Conservation (phyloP, 2,888 invertebrate species). For the Halictus quadricinctus region DNA sequence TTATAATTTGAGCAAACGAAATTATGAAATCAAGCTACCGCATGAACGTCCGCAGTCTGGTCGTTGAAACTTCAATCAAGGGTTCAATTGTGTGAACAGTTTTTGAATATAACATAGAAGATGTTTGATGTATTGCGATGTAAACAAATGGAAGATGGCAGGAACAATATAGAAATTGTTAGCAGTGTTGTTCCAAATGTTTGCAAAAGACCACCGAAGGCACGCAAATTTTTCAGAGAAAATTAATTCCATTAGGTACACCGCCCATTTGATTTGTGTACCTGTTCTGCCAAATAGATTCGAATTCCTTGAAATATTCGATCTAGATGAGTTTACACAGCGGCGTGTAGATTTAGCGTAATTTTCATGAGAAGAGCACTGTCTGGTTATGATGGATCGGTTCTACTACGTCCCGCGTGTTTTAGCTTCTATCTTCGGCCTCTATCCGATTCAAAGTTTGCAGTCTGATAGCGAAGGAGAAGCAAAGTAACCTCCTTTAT, state of each 20-base stretch:
- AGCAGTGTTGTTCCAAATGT: not conserved
- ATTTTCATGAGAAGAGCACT: not conserved
- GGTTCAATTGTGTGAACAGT: not conserved
- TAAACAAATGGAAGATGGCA: not conserved
- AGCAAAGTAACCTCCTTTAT: not conserved
- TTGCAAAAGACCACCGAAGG: not conserved
- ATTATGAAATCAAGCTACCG: not conserved
- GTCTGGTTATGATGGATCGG: slow-evolving; percentile 18
- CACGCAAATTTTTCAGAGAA: not conserved
- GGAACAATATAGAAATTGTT: not conserved
- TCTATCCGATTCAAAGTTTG: not conserved
- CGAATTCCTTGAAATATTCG: not conserved
- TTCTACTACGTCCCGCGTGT: slow-evolving; percentile 4
- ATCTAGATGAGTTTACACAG: not conserved
- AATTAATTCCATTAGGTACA: not conserved
- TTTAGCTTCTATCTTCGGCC: not conserved
- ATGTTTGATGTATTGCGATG: not conserved
- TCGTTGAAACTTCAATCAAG: not conserved
- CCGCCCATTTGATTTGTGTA: not conserved
- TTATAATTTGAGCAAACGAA: not conserved
- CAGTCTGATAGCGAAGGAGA: not conserved
- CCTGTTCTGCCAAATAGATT: not conserved
- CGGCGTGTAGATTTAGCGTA: not conserved
- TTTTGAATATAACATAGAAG: not conserved
- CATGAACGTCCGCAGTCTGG: not conserved